Evolutionary conservation across 2,888 invertebrate species (phyloP).

Genomic region (Stenurella melanura): DNA sequence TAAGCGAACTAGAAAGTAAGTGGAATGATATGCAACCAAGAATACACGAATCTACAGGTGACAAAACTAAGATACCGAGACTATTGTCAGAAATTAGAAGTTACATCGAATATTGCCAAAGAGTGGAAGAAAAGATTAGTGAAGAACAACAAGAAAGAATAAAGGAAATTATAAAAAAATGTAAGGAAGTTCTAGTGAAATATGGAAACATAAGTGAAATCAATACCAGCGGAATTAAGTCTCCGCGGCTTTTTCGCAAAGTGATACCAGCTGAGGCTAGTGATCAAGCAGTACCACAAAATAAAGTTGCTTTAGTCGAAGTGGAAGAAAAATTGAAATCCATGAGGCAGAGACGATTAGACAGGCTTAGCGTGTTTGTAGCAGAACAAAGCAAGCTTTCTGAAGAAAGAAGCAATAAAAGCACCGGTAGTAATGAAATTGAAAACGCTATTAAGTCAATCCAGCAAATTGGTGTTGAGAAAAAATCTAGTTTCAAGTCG

Average conservation of each 20-base stretch:
- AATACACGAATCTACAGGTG: background rate
- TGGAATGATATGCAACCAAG: constrained; percentile 51
- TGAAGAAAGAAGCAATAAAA: constrained; percentile 39
- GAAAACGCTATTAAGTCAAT: constrained; percentile 46
- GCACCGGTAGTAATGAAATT: constrained; percentile 37
- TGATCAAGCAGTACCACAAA: background rate
- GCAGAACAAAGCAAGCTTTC: constrained; percentile 48
- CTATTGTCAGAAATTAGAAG: background rate
- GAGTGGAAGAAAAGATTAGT: background rate
- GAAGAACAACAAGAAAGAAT: constrained; percentile 10
- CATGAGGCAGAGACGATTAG: constrained; percentile 54
- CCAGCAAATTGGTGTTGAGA: constrained; percentile 32
- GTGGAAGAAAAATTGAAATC: constrained; percentile 56
- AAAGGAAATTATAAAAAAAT: background rate
- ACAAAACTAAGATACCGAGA: constrained; percentile 5
- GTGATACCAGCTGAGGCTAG: background rate
- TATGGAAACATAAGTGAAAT: background rate
- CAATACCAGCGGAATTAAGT: background rate
- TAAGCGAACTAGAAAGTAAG: constrained; percentile 49
- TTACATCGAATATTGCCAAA: background rate
- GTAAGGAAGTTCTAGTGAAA: constrained; percentile 17
- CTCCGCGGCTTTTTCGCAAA: background rate
- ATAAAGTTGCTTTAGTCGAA: constrained; percentile 49
- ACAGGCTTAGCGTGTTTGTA: constrained; percentile 51
- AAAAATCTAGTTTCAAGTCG: constrained; percentile 12